A percentile compares a stretch with the other conserved stretches of the same genome.
These are phyloP conservation scores for Chrysolina americana DNA, from an alignment of 2,888 invertebrate species.

Conservation along the genomic window DNA sequence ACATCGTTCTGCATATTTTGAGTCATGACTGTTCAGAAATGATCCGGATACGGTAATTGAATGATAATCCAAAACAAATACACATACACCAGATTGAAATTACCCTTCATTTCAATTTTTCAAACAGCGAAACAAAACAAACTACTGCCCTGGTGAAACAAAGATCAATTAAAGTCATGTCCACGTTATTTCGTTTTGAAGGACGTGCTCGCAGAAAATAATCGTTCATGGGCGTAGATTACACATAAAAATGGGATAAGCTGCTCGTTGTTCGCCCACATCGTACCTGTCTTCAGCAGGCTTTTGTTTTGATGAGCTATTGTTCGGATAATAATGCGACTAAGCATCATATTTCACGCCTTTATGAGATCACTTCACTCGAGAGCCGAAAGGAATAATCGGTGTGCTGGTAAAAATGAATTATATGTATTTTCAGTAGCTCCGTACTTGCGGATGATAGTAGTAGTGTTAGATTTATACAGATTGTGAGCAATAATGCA, in stretches of 20 bases:
- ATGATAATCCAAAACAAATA: too few relatives aligned
- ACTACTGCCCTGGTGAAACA: neutral
- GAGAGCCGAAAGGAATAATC: neutral
- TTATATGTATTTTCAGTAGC: neutral
- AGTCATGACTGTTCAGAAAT: too few relatives aligned
- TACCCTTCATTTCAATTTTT: too few relatives aligned
- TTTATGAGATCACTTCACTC: constrained; percentile 7
- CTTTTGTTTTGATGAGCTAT: constrained; percentile 21
- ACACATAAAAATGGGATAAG: constrained; percentile 16
- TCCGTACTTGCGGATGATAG: neutral
- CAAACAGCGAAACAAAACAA: neutral
- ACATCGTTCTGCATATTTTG: too few relatives aligned
- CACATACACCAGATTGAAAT: too few relatives aligned
- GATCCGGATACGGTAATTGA: too few relatives aligned
- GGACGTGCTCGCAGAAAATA: neutral
- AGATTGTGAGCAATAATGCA: too few relatives aligned
- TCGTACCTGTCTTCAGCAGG: constrained; percentile 18
- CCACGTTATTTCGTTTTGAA: neutral
- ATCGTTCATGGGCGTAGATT: neutral
- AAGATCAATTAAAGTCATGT: neutral
- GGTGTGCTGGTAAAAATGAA: constrained; percentile 10
- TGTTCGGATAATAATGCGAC: neutral
- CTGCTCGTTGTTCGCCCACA: constrained; percentile 12
- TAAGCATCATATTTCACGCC: constrained; percentile 23
- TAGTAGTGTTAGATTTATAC: too few relatives aligned